A percentile compares a stretch with the other conserved stretches of the same genome.
Evolutionary conservation across 2,888 invertebrate species (phyloP).

Genomic region (Drosophila antonietae): DNA sequence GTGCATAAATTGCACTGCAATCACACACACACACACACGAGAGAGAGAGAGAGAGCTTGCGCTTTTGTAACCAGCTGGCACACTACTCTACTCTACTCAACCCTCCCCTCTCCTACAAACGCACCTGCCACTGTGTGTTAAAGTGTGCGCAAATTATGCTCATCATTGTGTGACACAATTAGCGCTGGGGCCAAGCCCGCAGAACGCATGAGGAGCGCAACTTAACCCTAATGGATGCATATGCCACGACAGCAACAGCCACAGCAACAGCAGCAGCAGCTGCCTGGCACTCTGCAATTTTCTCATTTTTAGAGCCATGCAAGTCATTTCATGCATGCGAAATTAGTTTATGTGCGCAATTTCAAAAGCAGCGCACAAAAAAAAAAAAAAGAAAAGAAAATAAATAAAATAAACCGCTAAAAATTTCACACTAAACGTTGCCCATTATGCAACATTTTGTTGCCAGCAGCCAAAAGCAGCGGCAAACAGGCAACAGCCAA

Average conservation of each 20-base stretch:
- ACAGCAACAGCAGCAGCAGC: conserved; percentile 27
- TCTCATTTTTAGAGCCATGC: conserved; percentile 66
- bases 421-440: conserved; percentile 75
- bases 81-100: background rate
- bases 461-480: conserved; percentile 37
- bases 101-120: too few relatives aligned
- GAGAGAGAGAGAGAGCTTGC: conserved; percentile 60
- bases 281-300: conserved; percentile 56
- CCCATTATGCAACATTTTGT: conserved; percentile 70
- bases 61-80: conserved; percentile 26
- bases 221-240: conserved; percentile 74
- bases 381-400: conserved; percentile 2
- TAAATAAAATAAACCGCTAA: conserved; percentile 21
- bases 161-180: conserved; percentile 80
- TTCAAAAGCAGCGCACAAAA: conserved; percentile 51
- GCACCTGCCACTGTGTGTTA: conserved; percentile 2
- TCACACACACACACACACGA: conserved; percentile 36
- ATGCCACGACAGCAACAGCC: conserved; percentile 21
- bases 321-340: conserved; percentile 76
- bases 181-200: conserved; percentile 40
- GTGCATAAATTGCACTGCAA: conserved; percentile 42
- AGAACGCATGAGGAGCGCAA: conserved; percentile 41
- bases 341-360: conserved; percentile 79
- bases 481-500: conserved; percentile 10
- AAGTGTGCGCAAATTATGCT: conserved; percentile 72